Percentiles rank a stretch among this genome's conserved stretches.
Evolutionary conservation across 2,888 invertebrate genomes (phyloP).

Genomic region (Drosophila limbata): DNA sequence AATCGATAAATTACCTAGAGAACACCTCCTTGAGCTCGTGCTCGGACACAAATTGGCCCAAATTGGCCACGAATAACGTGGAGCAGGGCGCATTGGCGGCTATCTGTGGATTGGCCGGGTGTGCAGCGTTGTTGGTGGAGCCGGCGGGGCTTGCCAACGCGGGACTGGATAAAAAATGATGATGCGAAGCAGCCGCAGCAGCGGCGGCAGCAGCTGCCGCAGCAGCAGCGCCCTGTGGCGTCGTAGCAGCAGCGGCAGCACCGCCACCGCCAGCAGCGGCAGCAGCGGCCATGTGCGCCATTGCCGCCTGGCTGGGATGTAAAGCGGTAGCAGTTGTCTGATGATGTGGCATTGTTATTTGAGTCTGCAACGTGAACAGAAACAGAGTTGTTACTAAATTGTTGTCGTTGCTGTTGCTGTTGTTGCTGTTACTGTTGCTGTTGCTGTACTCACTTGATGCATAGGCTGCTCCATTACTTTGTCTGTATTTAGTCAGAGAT

Average conservation of each 20-base stretch:
- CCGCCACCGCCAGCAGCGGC: conserved; percentile 65
- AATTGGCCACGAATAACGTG: conserved; percentile 99
- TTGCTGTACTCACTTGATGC: conserved; percentile 84
- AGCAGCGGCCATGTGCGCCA: conserved; percentile 87
- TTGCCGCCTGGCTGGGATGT: conserved; percentile 88
- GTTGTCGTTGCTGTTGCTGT: conserved; percentile 2
- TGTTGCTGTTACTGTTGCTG: background rate
- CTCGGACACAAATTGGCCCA: conserved; percentile 98
- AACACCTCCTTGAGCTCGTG: conserved; percentile 99
- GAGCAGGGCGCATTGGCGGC: conserved; percentile 95
- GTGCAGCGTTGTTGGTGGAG: conserved; percentile 87
- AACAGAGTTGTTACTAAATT: background rate
- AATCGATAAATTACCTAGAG: conserved; percentile 90
- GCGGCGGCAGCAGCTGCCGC: conserved; percentile 69
- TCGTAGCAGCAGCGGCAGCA: conserved; percentile 82
- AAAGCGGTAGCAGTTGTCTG: conserved; percentile 85
- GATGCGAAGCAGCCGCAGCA: conserved; percentile 86
- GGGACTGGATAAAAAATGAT: conserved; percentile 96
- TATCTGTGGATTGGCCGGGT: conserved; percentile 85
- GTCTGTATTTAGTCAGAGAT: conserved; percentile 96
- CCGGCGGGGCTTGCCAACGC: conserved; percentile 95
- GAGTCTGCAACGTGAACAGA: conserved; percentile 83
- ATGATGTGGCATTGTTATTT: conserved; percentile 86
- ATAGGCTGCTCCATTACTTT: conserved; percentile 86
- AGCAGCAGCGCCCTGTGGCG: conserved; percentile 67